These are phyloP conservation scores for Coenonympha arcania DNA, from an alignment of 2,888 invertebrate genomes.

Conservation along the genomic window DNA sequence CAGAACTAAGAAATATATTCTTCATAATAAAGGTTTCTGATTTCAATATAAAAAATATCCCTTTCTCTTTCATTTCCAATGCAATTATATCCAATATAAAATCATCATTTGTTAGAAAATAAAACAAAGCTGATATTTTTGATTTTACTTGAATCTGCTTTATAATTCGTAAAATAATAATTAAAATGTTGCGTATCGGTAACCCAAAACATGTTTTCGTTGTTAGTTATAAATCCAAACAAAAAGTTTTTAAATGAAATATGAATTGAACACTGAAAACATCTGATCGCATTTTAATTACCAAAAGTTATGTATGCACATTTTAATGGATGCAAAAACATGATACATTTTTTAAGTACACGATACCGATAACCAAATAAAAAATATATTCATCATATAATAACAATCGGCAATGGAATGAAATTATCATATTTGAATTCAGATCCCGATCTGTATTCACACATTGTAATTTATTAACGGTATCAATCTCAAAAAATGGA, in stretches of 20 bases:
- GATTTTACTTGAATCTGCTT: no score
- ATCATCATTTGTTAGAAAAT: no score
- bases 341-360: conserved; percentile 7
- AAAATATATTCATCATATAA: conserved; percentile 10
- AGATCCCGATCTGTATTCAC: conserved; percentile 12
- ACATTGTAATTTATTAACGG: conserved; percentile 12
- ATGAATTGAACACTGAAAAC: not conserved
- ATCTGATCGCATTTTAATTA: not conserved
- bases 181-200: no score
- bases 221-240: not conserved
- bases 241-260: not conserved
- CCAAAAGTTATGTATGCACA: not conserved
- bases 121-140: no score
- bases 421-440: conserved; percentile 12
- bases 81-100: no score
- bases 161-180: not conserved
- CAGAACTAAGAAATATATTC: no score
- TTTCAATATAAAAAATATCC: no score
- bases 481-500: conserved; percentile 9
- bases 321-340: not conserved
- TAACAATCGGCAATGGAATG: conserved; percentile 10
- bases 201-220: no score
- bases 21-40: no score
- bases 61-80: no score
- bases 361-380: conserved; percentile 5